These are phyloP conservation scores for Ispidina lecontei DNA, from an alignment of 2,797 vertebrate genomes.

Conservation along the genomic window DNA sequence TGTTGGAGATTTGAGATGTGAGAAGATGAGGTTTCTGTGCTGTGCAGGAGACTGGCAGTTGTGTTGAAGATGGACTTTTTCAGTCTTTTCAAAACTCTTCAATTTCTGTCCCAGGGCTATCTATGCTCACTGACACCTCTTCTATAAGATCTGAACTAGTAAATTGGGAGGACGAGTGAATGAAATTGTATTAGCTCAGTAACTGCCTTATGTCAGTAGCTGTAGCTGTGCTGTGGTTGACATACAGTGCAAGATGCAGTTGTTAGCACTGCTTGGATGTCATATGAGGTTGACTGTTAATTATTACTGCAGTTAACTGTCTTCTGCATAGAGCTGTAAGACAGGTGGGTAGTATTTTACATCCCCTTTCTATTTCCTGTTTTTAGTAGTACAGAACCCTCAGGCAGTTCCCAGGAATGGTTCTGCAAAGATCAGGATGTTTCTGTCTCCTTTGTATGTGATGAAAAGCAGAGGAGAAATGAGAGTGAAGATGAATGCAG, in stretches of 20 bases:
- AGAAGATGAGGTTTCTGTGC: not conserved
- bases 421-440: constrained; percentile 8
- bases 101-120: not conserved
- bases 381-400: constrained; percentile 41
- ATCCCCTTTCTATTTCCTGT: not conserved
- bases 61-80: not conserved
- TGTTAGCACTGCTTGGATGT: not conserved
- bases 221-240: not conserved
- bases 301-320: not conserved
- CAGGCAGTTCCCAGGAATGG: constrained; percentile 23
- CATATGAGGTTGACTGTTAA: not conserved
- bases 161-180: not conserved
- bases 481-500: not conserved
- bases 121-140: not conserved
- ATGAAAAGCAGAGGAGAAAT: not conserved
- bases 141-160: not conserved
- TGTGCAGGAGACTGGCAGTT: not conserved
- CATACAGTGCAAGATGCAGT: not conserved
- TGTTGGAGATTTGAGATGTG: not conserved
- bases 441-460: constrained; percentile 7
- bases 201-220: not conserved
- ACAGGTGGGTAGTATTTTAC: not conserved
- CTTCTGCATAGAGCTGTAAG: not conserved
- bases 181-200: not conserved
- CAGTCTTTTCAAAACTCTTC: not conserved